Evolutionary conservation across 2,797 vertebrate species (phyloP), one percentile per base, ranked within the genome.

Genomic region (Orestias chungarensis): DNA sequence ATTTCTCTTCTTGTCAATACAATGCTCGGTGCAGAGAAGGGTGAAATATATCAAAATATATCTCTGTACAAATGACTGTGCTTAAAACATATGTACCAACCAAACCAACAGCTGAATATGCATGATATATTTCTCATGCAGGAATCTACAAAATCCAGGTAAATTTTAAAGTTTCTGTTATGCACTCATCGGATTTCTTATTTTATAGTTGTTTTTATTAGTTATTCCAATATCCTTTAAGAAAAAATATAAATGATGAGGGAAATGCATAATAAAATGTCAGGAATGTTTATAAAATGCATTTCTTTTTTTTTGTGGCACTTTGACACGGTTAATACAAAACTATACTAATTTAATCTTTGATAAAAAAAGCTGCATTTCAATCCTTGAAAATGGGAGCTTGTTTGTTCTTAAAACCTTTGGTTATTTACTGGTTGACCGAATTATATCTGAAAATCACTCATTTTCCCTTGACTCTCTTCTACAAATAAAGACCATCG

Each of bases 1-100:
- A 88, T 94, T 93, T 90, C 85, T 94, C 84, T 85, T 87, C 89
- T 85, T 92, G 92, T 94, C 94, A 91, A 92, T 92, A 89, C 81
- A 80, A 75, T 80, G 82, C 86, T 91, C 81, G 66, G 79, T 64
- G 74, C 78, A 85, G 75, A 84, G 76, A 86, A 6, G 38, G 64
- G 55, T 61, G 77, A 74, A 85, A 88, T 69, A 15, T 64, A 86
- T 87, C 50, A 85, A 74, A 84, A 87, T 79, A 66, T 74, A 70
- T 77, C 82, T 82, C 64, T 81, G 80, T 80, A 67, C 74, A 83
- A 75, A 80, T 83, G 70, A 72, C 47, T 55, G 38, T 20, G 31
- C 31, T 66, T 82, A 66, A 55, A 68, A 75, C 6, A 75, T 78
- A 80, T 18, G 42, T 61, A n/a, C 33, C 50, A 6, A 40, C 66